Percentiles rank a stretch among this genome's conserved stretches.
Evolutionary conservation across 2,888 invertebrate genomes (phyloP).

Genomic region (Tachina fera): DNA sequence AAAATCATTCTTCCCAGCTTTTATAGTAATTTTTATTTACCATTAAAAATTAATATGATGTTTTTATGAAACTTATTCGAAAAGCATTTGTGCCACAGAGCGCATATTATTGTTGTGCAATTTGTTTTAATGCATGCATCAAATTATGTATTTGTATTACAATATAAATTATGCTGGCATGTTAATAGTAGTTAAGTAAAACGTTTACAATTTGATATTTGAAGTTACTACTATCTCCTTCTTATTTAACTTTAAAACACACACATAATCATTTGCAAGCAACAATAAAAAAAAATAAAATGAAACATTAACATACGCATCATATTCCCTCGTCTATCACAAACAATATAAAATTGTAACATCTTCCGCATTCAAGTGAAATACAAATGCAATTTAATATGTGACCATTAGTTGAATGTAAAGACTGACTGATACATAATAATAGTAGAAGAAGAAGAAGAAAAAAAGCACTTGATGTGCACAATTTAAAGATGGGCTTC

Average conservation of each 20-base stretch:
- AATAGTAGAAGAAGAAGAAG: too few relatives aligned
- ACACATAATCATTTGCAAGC: conserved; percentile 41
- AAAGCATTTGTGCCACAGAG: conserved; percentile 21
- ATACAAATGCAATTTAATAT: conserved; percentile 35
- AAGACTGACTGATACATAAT: too few relatives aligned
- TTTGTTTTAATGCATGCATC: background rate
- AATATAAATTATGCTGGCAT: conserved; percentile 12
- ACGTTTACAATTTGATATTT: conserved; percentile 51
- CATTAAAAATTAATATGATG: too few relatives aligned
- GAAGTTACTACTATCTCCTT: conserved; percentile 24
- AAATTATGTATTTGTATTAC: conserved; percentile 18
- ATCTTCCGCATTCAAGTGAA: conserved; percentile 67
- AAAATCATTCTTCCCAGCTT: too few relatives aligned
- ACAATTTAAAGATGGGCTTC: conserved; percentile 57
- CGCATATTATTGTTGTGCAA: conserved; percentile 48
- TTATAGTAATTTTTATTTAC: too few relatives aligned
- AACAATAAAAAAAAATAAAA: background rate
- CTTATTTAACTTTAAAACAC: conserved; percentile 35
- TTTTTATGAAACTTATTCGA: background rate
- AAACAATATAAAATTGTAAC: conserved; percentile 55
- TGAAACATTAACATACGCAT: conserved; percentile 66
- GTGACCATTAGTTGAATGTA: conserved; percentile 10
- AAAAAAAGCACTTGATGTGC: conserved; percentile 64
- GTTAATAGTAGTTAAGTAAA: conserved; percentile 30
- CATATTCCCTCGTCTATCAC: conserved; percentile 39